These are phyloP conservation scores for Dinomys branickii DNA, from an alignment of 2,113 vertebrate genomes.

Conservation along the genomic window DNA sequence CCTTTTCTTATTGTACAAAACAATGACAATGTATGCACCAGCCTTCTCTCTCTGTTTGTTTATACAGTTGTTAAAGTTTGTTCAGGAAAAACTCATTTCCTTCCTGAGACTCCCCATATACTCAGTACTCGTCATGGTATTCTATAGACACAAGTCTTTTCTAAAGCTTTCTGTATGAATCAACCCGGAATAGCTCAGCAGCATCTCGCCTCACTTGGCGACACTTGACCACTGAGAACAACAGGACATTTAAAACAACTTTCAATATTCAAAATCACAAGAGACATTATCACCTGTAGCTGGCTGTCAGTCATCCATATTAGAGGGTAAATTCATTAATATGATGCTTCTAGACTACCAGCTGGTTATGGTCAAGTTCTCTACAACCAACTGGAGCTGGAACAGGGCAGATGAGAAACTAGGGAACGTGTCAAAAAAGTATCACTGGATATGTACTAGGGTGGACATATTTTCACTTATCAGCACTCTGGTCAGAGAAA, in stretches of 20 bases:
- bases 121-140: fast-evolving
- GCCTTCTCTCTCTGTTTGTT: slow-evolving; percentile 11
- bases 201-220: not conserved
- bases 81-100: slow-evolving; percentile 24
- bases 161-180: not conserved
- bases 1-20: slow-evolving; percentile 1
- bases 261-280: not conserved
- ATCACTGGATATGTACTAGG: not conserved
- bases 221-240: not conserved
- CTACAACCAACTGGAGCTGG: not conserved
- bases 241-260: not conserved
- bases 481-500: not conserved
- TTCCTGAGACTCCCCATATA: not conserved
- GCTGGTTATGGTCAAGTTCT: not conserved
- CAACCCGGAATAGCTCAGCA: not conserved
- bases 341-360: not conserved
- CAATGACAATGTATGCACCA: not conserved
- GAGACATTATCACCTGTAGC: not conserved
- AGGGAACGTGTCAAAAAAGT: not conserved
- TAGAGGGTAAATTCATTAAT: not conserved
- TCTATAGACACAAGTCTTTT: not conserved
- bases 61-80: not conserved
- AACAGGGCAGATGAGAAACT: not conserved
- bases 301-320: not conserved
- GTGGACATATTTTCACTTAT: not conserved